Evolutionary conservation across 2,888 invertebrate species (phyloP).

Genomic region (Lasiommata megera): DNA sequence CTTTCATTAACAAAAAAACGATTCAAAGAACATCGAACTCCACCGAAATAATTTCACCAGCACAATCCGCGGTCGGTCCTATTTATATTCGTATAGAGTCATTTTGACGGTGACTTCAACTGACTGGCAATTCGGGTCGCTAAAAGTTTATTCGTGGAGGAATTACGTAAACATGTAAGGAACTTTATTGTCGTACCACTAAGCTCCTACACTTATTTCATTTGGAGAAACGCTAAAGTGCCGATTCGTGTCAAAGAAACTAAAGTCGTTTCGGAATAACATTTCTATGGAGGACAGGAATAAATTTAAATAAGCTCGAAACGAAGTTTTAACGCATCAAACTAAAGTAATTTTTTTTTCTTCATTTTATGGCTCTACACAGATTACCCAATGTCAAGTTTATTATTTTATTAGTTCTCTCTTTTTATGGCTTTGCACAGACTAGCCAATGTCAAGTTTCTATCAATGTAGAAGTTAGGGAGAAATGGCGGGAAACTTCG

Average conservation of each 20-base stretch:
- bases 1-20: no score
- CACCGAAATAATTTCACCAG: not conserved
- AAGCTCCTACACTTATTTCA: conserved; percentile 52
- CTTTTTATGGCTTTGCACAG: no score
- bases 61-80: no score
- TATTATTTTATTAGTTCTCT: no score
- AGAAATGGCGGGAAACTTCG: no score
- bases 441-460: no score
- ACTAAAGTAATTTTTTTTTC: not conserved
- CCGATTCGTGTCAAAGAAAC: conserved; percentile 51
- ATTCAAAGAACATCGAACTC: no score
- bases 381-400: no score
- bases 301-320: conserved; percentile 15
- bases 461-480: no score
- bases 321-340: conserved; percentile 4
- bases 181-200: conserved; percentile 62
- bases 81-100: not conserved
- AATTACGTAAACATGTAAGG: conserved; percentile 58
- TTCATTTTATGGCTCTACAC: no score
- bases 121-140: conserved; percentile 39
- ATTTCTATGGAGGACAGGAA: conserved; percentile 21
- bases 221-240: conserved; percentile 54
- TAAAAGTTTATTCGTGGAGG: conserved; percentile 50
- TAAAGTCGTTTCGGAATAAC: conserved; percentile 28
- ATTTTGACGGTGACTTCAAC: conserved; percentile 15